Conservation (phyloP, 64 coral and sea anemone genomes). For the Platygyra sinensis region DNA sequence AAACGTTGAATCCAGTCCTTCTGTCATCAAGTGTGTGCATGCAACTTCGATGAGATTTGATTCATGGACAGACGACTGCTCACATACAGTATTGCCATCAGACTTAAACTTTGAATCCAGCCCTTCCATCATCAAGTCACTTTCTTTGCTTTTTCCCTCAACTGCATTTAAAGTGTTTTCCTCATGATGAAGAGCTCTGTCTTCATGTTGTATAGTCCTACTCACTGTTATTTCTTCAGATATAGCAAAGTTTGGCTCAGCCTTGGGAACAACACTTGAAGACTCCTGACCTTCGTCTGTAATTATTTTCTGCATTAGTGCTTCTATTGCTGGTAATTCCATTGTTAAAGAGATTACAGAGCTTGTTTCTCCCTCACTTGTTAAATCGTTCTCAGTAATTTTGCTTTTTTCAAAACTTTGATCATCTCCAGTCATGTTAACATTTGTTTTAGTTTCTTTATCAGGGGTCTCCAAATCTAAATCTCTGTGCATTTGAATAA, state of each 20-base stretch:
- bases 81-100: neutral
- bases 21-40: neutral
- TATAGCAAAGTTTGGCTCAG: neutral
- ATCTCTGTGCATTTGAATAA: neutral
- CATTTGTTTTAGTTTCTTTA: neutral
- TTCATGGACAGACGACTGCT: neutral
- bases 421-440: neutral
- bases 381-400: neutral
- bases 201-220: neutral
- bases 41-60: neutral
- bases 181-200: neutral
- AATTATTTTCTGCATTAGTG: neutral
- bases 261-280: neutral
- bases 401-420: neutral
- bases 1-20: neutral
- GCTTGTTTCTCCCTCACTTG: neutral
- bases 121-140: neutral
- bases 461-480: neutral
- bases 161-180: neutral
- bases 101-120: neutral
- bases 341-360: constrained; percentile 16
- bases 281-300: neutral
- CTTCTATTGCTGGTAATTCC: constrained; percentile 38
- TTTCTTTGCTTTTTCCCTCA: neutral
- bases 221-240: neutral